Percentiles rank a stretch among this genome's conserved stretches.
Evolutionary conservation across 2,888 invertebrate species (phyloP).

Genomic region (Drosophila ezoana): DNA sequence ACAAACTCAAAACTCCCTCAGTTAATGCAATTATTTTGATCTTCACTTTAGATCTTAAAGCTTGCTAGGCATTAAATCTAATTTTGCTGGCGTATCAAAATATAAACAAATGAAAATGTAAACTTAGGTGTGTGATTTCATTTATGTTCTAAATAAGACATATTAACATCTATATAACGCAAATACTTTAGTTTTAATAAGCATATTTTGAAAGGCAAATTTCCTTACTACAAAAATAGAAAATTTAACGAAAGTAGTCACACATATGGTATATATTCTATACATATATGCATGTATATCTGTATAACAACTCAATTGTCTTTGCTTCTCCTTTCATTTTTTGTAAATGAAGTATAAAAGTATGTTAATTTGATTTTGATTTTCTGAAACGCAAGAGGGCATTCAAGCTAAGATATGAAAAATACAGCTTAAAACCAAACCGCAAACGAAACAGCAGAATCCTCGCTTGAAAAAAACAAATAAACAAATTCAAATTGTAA

Average conservation of each 20-base stretch:
- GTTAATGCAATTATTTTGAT: slow-evolving; percentile 67
- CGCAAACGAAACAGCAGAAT: slow-evolving; percentile 17
- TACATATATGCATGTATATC: slow-evolving; percentile 3
- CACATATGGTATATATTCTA: slow-evolving; percentile 1
- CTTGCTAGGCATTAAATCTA: slow-evolving; percentile 11
- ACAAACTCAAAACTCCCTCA: slow-evolving; percentile 61
- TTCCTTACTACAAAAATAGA: slow-evolving; percentile 4
- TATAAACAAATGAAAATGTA: not conserved
- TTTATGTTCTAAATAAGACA: slow-evolving; percentile 25
- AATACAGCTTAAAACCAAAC: slow-evolving; percentile 26
- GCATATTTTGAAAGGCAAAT: slow-evolving; percentile 29
- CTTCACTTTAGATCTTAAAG: slow-evolving; percentile 17
- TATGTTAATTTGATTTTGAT: slow-evolving; percentile 1
- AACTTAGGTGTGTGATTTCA: slow-evolving; percentile 34
- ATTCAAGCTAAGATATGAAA: slow-evolving; percentile 32
- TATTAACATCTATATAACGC: slow-evolving; percentile 13
- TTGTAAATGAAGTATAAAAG: slow-evolving; percentile 9
- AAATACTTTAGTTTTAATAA: slow-evolving; percentile 21
- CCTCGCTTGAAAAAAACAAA: slow-evolving; percentile 23
- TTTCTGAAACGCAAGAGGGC: slow-evolving; percentile 42
- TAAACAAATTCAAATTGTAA: slow-evolving; percentile 38
- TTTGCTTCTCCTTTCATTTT: slow-evolving; percentile 2
- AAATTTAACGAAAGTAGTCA: slow-evolving; percentile 7
- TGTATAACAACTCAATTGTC: slow-evolving; percentile 11
- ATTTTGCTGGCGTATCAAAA: not conserved